A percentile compares a stretch with the other conserved stretches of the same genome.
Evolutionary conservation across 2,888 invertebrate genomes (phyloP).

Genomic region (Phlogophora meticulosa): DNA sequence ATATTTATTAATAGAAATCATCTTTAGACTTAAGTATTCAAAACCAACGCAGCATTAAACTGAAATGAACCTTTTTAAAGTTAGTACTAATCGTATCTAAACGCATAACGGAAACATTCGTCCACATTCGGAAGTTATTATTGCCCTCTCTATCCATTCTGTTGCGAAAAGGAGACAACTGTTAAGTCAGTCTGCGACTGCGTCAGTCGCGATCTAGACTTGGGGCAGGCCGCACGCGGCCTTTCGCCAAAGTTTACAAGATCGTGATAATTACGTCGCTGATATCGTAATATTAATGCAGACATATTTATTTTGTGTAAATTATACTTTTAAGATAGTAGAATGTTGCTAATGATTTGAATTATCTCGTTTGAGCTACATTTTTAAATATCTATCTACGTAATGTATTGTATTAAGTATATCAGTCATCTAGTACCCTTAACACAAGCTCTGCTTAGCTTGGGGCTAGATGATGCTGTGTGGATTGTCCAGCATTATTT

Average conservation of each 20-base stretch:
- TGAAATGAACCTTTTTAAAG: neutral
- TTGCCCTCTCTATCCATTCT: conserved; percentile 36
- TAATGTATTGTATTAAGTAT: too few species aligned
- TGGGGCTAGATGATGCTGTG: too few species aligned
- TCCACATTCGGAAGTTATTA: conserved; percentile 24
- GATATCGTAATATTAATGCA: neutral
- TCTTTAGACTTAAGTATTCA: conserved; percentile 1
- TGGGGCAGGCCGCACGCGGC: conserved; percentile 23
- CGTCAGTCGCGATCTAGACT: conserved; percentile 44
- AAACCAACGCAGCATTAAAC: neutral
- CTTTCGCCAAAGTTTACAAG: conserved; percentile 26
- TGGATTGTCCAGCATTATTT: too few species aligned
- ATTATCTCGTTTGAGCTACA: too few species aligned
- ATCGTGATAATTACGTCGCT: conserved; percentile 7
- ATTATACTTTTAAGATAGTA: neutral
- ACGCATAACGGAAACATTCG: conserved; percentile 12
- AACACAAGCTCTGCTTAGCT: too few species aligned
- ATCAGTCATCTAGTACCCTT: too few species aligned
- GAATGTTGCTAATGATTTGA: too few species aligned
- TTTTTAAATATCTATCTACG: too few species aligned
- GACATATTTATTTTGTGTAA: neutral
- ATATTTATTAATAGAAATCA: neutral
- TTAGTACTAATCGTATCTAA: neutral
- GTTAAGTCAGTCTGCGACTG: conserved; percentile 10
- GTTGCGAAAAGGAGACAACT: conserved; percentile 30